A percentile compares a stretch with the other conserved stretches of the same genome.
phyloP scores from a whole-genome alignment of 2,797 vertebrate species.

The Aulostomus chinensis region DNA sequence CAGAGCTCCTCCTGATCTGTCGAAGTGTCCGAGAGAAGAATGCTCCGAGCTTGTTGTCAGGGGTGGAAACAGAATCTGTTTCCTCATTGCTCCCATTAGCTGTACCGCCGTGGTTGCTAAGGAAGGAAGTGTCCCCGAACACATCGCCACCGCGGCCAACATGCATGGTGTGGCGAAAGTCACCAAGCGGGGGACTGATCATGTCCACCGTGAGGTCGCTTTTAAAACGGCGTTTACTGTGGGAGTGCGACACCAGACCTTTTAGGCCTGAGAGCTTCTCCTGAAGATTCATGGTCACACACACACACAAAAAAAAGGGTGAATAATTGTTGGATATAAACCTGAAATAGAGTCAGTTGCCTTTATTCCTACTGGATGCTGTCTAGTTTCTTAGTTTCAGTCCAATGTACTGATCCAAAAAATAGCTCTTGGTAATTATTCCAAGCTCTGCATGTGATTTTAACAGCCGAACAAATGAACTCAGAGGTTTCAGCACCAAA shows the following conservation, averaged over 20 bases:
- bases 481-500: constrained; percentile 25
- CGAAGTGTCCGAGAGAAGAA: constrained; percentile 90
- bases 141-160: constrained; percentile 94
- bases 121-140: constrained; percentile 97
- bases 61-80: constrained; percentile 63
- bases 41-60: constrained; percentile 77
- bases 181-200: constrained; percentile 95
- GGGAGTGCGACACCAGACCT: constrained; percentile 89
- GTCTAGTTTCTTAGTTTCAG: too few species aligned
- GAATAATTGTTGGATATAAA: too few species aligned
- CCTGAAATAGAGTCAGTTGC: too few species aligned
- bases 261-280: constrained; percentile 92
- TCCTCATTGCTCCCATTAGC: constrained; percentile 64
- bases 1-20: constrained; percentile 84
- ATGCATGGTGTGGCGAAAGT: constrained; percentile 98
- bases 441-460: constrained; percentile 40
- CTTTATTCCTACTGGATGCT: too few species aligned
- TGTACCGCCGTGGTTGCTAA: constrained; percentile 90
- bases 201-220: constrained; percentile 90
- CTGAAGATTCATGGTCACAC: constrained; percentile 86
- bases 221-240: constrained; percentile 86
- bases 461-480: constrained; percentile 24
- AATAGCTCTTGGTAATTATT: constrained; percentile 25
- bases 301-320: background rate
- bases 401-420: constrained; percentile 21